Evolutionary conservation across 2,797 vertebrate species (phyloP).

Genomic region (Miichthys miiuy): DNA sequence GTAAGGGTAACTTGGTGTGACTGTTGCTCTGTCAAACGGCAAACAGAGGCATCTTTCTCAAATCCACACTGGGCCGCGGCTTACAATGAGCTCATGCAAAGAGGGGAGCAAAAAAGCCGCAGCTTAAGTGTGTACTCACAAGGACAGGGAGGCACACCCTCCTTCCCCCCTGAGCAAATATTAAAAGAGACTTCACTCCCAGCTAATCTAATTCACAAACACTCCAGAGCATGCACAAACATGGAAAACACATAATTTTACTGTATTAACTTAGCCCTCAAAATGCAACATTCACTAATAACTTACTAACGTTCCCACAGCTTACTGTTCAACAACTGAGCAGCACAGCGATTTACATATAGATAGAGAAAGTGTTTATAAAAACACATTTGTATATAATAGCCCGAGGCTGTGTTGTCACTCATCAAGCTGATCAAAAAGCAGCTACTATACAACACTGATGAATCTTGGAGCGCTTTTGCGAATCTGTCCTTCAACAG

Average conservation of each 20-base stretch:
- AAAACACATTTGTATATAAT: conserved; percentile 75
- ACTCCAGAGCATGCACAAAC: conserved; percentile 50
- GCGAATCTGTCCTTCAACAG: conserved; percentile 79
- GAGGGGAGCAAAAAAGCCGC: conserved; percentile 62
- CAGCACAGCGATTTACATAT: conserved; percentile 69
- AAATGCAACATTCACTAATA: conserved; percentile 51
- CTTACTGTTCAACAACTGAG: conserved; percentile 31
- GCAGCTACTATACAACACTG: conserved; percentile 70
- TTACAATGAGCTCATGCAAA: conserved; percentile 78
- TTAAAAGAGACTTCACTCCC: conserved; percentile 76
- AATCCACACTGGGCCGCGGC: conserved; percentile 73
- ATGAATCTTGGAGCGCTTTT: conserved; percentile 73
- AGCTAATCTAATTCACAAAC: conserved; percentile 76
- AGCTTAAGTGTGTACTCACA: conserved; percentile 75
- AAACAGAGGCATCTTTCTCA: conserved; percentile 82
- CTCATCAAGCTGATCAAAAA: conserved; percentile 84
- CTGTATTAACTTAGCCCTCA: conserved; percentile 52
- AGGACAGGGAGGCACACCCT: conserved; percentile 76
- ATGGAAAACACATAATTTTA: conserved; percentile 48
- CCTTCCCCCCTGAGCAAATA: conserved; percentile 73
- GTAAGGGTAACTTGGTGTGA: conserved; percentile 70
- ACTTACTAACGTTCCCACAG: conserved; percentile 24
- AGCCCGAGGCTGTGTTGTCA: conserved; percentile 76
- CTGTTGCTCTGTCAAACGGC: conserved; percentile 74
- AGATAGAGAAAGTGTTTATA: conserved; percentile 69